Conservation (phyloP, 2,113 vertebrate genomes). For the Paradoxurus hermaphroditus region DNA sequence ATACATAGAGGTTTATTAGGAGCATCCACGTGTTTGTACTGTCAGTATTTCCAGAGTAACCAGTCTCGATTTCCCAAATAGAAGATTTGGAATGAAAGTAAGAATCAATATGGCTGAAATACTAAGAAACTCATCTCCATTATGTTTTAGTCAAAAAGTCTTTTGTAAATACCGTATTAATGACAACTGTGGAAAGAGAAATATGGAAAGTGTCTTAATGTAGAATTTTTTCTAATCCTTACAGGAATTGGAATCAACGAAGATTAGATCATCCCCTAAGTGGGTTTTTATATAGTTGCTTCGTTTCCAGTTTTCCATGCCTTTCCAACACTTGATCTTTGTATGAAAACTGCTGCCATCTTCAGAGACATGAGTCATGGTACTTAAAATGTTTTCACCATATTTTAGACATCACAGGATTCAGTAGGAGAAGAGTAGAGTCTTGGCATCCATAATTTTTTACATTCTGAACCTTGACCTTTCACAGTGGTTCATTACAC, state of each 20-base stretch:
- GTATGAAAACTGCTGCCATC: slow-evolving; percentile 68
- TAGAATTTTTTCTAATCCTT: slow-evolving; percentile 70
- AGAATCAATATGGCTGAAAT: background rate
- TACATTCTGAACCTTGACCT: slow-evolving; percentile 39
- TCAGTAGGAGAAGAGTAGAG: slow-evolving; percentile 39
- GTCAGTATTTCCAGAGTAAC: slow-evolving; percentile 28
- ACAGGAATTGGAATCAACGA: slow-evolving; percentile 69
- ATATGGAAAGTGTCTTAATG: slow-evolving; percentile 62
- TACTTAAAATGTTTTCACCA: slow-evolving; percentile 68
- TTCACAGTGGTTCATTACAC: background rate
- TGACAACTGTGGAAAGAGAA: slow-evolving; percentile 69
- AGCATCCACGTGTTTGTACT: background rate
- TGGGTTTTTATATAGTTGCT: slow-evolving; percentile 70
- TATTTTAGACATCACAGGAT: slow-evolving; percentile 59
- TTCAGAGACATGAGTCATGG: slow-evolving; percentile 74
- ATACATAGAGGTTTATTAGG: background rate
- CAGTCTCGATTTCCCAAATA: background rate
- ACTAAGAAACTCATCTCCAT: slow-evolving; percentile 39
- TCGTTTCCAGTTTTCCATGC: slow-evolving; percentile 75
- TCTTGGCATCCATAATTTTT: slow-evolving; percentile 17
- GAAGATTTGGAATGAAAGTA: background rate
- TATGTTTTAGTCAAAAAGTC: slow-evolving; percentile 40
- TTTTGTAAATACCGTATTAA: slow-evolving; percentile 64
- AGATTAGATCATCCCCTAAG: slow-evolving; percentile 72
- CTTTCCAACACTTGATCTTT: slow-evolving; percentile 76